Percentiles rank a stretch among this genome's conserved stretches.
phyloP scores from a whole-genome alignment of 2,888 invertebrate species.

The Pyrrhosoma nymphula region DNA sequence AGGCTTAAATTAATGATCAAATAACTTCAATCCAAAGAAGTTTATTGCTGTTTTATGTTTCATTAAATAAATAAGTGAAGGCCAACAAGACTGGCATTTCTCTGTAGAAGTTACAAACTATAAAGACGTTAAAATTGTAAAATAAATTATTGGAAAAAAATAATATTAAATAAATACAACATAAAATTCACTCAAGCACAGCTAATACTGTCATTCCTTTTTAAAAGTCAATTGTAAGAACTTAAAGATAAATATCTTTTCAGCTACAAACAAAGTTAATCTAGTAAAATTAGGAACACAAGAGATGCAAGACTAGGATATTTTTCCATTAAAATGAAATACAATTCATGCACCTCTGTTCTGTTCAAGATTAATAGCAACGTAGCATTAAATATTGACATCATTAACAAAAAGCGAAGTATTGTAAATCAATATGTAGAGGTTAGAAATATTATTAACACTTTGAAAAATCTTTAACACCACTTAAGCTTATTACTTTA shows the following conservation, averaged over 20 bases:
- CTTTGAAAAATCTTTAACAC: background rate
- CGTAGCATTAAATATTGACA: background rate
- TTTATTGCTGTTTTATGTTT: conserved; percentile 53
- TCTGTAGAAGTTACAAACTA: background rate
- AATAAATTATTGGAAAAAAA: background rate
- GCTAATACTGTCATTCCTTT: conserved; percentile 47
- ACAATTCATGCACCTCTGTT: conserved; percentile 11
- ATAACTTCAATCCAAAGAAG: background rate
- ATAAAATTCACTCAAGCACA: conserved; percentile 19
- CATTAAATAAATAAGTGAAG: conserved; percentile 9
- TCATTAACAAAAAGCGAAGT: background rate
- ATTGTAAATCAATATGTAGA: background rate
- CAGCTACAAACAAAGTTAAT: background rate
- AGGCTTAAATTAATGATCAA: background rate
- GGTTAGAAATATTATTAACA: background rate
- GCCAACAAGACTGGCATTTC: conserved; percentile 3
- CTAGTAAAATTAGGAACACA: conserved; percentile 59
- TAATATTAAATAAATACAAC: conserved; percentile 46
- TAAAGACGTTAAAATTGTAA: background rate
- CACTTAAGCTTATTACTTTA: background rate
- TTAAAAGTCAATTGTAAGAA: background rate
- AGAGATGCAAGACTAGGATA: conserved; percentile 46
- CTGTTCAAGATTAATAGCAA: background rate
- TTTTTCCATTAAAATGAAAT: background rate
- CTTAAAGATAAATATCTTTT: conserved; percentile 20